Evolutionary conservation across 2,888 invertebrate species (phyloP).

Genomic region (Dromius quadrimaculatus): DNA sequence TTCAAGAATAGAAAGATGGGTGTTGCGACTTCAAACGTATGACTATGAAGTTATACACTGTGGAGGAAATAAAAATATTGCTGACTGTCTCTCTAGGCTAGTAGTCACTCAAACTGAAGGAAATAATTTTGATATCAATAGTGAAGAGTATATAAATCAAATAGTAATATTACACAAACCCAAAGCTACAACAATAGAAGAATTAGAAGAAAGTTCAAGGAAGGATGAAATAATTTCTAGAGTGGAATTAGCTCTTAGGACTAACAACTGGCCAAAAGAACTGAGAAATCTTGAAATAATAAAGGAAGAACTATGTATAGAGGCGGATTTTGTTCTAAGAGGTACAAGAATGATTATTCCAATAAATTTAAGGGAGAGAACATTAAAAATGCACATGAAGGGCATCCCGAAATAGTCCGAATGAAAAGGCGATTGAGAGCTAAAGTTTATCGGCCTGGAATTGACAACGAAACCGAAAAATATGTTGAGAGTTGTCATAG

Average conservation of each 20-base stretch:
- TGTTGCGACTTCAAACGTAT: too few relatives aligned
- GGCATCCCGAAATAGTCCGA: background rate
- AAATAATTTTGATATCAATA: background rate
- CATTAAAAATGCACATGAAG: background rate
- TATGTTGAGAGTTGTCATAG: background rate
- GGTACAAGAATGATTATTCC: background rate
- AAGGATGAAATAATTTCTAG: background rate
- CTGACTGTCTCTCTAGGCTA: background rate
- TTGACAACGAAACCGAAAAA: background rate
- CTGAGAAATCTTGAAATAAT: background rate
- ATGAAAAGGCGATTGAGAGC: background rate
- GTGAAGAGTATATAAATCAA: background rate
- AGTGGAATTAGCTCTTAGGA: background rate
- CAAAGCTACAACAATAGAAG: background rate
- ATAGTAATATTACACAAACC: background rate
- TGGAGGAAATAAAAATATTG: background rate
- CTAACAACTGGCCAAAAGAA: background rate
- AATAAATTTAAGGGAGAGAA: background rate
- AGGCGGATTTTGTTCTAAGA: background rate
- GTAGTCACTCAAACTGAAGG: too few relatives aligned
- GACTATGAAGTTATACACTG: background rate
- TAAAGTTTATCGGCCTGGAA: background rate
- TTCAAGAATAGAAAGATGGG: background rate
- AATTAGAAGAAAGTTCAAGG: background rate
- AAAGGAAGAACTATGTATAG: constrained; percentile 9